Evolutionary conservation across 1,140 invertebrate species (phyloP).

Genomic region (Sogatella furcifera): DNA sequence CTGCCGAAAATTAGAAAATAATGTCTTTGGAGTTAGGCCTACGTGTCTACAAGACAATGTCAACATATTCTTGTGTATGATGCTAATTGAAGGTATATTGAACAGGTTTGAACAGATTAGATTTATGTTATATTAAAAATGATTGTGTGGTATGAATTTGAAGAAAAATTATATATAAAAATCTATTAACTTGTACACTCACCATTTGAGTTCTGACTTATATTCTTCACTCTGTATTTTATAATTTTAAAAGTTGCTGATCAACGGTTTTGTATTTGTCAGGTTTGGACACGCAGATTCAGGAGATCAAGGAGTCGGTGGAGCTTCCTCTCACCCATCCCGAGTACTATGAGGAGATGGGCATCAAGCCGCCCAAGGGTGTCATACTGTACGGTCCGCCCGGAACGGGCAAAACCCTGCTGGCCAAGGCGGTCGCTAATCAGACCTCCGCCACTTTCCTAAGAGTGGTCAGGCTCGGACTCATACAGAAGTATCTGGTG

Average conservation of each 20-base stretch:
- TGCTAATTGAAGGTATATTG: no score
- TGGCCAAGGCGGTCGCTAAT: slow-evolving; percentile 99
- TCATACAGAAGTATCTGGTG: slow-evolving; percentile 98
- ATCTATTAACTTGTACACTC: no score
- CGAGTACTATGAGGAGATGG: slow-evolving; percentile 99
- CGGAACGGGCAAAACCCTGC: slow-evolving; percentile 94
- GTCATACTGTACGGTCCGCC: slow-evolving; percentile 98
- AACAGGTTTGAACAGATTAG: no score
- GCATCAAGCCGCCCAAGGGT: slow-evolving; percentile 98
- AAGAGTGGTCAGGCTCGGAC: slow-evolving; percentile 94
- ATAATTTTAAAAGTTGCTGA: neutral
- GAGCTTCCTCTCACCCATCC: slow-evolving; percentile 98
- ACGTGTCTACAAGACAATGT: no score
- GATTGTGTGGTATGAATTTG: no score
- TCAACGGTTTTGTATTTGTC: slow-evolving; percentile 5
- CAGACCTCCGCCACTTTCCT: slow-evolving; percentile 99
- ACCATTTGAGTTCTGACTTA: no score
- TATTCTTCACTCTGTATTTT: neutral
- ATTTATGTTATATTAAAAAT: no score
- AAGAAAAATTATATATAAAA: no score
- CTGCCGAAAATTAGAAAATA: no score
- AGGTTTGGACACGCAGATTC: slow-evolving; percentile 96
- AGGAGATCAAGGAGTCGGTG: slow-evolving; percentile 99
- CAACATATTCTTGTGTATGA: no score
- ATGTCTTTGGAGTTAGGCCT: no score